Evolutionary conservation across 2,113 vertebrate species (phyloP).

Genomic region (Entelurus aequoreus): DNA sequence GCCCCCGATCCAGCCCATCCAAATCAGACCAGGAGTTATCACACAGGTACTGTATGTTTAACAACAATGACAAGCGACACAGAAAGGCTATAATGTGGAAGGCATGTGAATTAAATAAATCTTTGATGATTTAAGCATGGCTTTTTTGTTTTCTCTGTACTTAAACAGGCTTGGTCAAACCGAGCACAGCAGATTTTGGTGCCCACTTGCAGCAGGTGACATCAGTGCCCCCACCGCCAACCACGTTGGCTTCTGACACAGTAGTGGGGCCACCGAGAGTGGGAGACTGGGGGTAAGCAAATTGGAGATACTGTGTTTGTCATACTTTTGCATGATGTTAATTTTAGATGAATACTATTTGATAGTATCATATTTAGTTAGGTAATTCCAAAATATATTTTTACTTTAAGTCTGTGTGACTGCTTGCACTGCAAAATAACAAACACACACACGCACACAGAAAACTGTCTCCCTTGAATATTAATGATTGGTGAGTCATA

Average conservation of each 20-base stretch:
- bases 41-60: constrained; percentile 78
- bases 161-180: constrained; percentile 84
- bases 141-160: constrained; percentile 10
- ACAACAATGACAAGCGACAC: not conserved
- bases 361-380: not conserved
- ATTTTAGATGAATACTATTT: not conserved
- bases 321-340: not conserved
- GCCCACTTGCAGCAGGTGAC: constrained; percentile 91
- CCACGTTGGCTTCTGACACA: constrained; percentile 83
- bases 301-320: constrained; percentile 1
- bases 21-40: constrained; percentile 90
- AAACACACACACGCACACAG: not conserved
- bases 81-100: not conserved
- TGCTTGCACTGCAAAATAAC: constrained; percentile 6
- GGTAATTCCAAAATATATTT: constrained; percentile 3
- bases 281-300: constrained; percentile 92
- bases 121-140: not conserved
- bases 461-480: constrained; percentile 43
- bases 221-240: constrained; percentile 77
- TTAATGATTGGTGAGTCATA: constrained; percentile 61
- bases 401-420: constrained; percentile 21
- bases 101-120: not conserved
- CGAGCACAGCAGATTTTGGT: constrained; percentile 90
- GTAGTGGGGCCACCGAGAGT: constrained; percentile 89
- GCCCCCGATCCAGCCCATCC: constrained; percentile 85